These are phyloP conservation scores for Terebella lapidaria DNA, from an alignment of 2,888 invertebrate species.

Conservation along the genomic window DNA sequence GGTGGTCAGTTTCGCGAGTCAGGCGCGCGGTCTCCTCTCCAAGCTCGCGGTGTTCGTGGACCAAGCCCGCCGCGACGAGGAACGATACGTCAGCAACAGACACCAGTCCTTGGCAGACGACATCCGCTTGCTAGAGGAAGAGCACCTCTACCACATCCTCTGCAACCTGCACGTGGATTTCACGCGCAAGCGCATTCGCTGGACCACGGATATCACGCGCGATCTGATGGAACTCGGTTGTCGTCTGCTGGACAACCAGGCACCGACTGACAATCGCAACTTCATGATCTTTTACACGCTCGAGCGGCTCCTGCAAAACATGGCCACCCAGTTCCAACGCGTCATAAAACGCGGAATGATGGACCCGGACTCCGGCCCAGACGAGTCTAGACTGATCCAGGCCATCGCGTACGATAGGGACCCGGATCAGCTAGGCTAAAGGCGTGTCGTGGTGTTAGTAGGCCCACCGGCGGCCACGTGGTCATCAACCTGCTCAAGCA, in stretches of 20 bases:
- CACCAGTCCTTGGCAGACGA: slow-evolving; percentile 10
- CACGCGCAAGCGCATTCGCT: not conserved
- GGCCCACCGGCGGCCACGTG: too few relatives aligned
- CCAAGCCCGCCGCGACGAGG: slow-evolving; percentile 21
- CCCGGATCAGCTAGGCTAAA: too few relatives aligned
- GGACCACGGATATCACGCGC: slow-evolving; percentile 5
- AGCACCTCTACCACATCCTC: slow-evolving; percentile 20
- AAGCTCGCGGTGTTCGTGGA: slow-evolving; percentile 20
- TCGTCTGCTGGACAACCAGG: slow-evolving; percentile 3
- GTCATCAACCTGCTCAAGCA: too few relatives aligned
- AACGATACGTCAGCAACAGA: not conserved
- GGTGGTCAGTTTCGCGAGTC: slow-evolving; percentile 8
- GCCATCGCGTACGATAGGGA: too few relatives aligned
- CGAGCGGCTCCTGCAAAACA: slow-evolving; percentile 15
- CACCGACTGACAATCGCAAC: slow-evolving; percentile 23
- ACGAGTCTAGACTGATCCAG: slow-evolving; percentile 7
- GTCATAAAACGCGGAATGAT: not conserved
- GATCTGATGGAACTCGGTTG: slow-evolving; percentile 9
- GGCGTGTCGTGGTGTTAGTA: too few relatives aligned
- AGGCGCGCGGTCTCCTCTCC: slow-evolving; percentile 11
- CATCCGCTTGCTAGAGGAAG: slow-evolving; percentile 14
- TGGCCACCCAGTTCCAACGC: slow-evolving; percentile 10
- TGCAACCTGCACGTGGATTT: slow-evolving; percentile 14
- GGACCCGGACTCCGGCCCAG: not conserved
- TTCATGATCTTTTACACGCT: slow-evolving; percentile 23